phyloP scores from a whole-genome alignment of 2,797 vertebrate species.

The Thripadectes ignobilis region DNA sequence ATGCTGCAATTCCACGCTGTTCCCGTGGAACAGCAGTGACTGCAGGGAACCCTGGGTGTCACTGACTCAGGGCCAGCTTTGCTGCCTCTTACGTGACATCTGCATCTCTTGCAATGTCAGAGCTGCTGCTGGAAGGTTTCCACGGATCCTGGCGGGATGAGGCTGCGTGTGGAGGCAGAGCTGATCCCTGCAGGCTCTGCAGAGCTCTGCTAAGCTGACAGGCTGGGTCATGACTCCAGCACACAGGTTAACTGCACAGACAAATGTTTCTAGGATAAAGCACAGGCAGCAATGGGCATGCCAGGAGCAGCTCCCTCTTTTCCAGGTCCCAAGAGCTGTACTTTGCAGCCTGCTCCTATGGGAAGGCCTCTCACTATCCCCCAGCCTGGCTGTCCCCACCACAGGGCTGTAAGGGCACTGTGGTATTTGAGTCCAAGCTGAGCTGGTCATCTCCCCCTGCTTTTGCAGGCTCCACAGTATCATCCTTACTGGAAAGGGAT shows the following conservation, averaged over 20 bases:
- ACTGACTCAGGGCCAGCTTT: neutral
- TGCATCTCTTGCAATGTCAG: neutral
- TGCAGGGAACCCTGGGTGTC: neutral
- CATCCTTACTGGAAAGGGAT: neutral
- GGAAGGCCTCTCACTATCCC: neutral
- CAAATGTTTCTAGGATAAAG: neutral
- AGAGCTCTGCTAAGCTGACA: neutral
- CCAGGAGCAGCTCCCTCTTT: neutral
- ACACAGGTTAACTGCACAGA: neutral
- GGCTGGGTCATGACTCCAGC: slow-evolving; percentile 18
- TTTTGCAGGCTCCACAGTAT: neutral
- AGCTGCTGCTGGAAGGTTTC: neutral
- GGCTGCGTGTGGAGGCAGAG: slow-evolving; percentile 8
- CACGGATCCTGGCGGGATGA: neutral
- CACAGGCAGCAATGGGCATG: accelerated
- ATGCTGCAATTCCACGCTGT: neutral
- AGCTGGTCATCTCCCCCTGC: neutral
- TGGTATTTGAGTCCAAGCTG: neutral
- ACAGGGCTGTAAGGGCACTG: accelerated
- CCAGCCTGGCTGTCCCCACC: neutral
- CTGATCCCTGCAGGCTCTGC: neutral
- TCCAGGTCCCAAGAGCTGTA: neutral
- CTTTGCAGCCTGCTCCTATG: neutral
- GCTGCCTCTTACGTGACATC: neutral
- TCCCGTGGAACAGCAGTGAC: neutral